These are phyloP conservation scores for Pangasianodon hypophthalmus DNA, from an alignment of 2,113 vertebrate species.

Conservation along the genomic window DNA sequence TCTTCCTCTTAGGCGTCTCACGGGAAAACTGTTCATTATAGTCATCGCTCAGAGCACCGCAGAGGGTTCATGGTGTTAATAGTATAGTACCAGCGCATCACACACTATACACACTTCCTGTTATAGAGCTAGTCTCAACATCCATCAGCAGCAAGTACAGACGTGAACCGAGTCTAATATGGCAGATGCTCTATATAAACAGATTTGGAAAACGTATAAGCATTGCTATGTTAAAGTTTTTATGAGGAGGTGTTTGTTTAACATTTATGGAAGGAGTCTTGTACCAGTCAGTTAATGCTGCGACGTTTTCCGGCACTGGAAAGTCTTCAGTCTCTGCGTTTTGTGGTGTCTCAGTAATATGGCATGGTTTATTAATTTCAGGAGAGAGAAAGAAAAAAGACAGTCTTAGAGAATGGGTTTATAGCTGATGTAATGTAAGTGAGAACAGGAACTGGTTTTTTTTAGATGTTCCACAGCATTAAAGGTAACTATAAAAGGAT, in stretches of 20 bases:
- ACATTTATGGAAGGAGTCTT: not conserved
- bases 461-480: not conserved
- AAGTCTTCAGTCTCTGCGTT: not conserved
- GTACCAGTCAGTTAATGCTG: not conserved
- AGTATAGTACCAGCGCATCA: not conserved
- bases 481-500: not conserved
- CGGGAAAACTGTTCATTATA: not conserved
- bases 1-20: not conserved
- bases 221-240: too few relatives aligned
- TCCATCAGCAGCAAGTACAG: not conserved
- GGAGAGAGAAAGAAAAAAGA: not conserved
- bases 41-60: not conserved
- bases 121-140: not conserved
- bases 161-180: not conserved
- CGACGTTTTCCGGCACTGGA: not conserved
- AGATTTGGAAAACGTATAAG: too few relatives aligned
- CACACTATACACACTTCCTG: not conserved
- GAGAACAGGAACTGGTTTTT: not conserved
- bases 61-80: not conserved
- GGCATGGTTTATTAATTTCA: not conserved
- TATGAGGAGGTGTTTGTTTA: not conserved
- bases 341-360: not conserved
- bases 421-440: not conserved
- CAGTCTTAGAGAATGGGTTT: not conserved
- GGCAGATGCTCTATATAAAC: too few relatives aligned